Evolutionary conservation across 64 coral and sea anemone species (phyloP), one percentile per base, ranked within the genome.

Genomic region (Hydrozoanthus tunicans): DNA sequence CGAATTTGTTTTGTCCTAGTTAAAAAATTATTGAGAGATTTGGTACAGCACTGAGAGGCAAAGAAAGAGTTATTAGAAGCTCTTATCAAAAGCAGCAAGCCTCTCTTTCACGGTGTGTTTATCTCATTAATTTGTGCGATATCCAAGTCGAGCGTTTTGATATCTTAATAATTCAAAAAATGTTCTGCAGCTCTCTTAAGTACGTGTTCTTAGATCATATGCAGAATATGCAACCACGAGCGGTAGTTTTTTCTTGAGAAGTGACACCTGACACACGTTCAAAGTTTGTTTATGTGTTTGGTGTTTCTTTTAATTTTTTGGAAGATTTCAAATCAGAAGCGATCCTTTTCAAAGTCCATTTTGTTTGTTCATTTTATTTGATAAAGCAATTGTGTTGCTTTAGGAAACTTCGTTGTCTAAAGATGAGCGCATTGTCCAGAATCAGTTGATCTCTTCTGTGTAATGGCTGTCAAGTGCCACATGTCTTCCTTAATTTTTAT

Each of bases 151-250:
- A 4, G 71, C 27, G 13, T 3, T 17, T 4, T 43, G 71, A 74
- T 74, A 74, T 74, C 26, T 74, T 11, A 43, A 14, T 74, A 43
- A 74, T 74, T 74, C 27, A 24, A 74, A 74, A 32, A 74, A 74
- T 74, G 71, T 32, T 11, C 71, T 74, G 32, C 32, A 43, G 32
- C 32, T 74, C 27, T 7, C n/a, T 71, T 24, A 71, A 71, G 26
- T 71, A 17, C 68, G 20, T 9, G 67, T 70, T 74, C 13, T 74
- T 74, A 43, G 32, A 43, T 43, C 32, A 43, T 43, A 43, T 43
- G 32, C 32, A 74, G 51, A 74, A 74, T 12, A 2, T 43, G 32
- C 51, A 74, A 74, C 71, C 71, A 51, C 51, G n/a, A 74, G 51
- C 71, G 26, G 51, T 23, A 74, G 26, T 74, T 23, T 10, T 51